Conservation (phyloP, 1,140 invertebrate genomes). For the Leptinotarsa undecemlineata region DNA sequence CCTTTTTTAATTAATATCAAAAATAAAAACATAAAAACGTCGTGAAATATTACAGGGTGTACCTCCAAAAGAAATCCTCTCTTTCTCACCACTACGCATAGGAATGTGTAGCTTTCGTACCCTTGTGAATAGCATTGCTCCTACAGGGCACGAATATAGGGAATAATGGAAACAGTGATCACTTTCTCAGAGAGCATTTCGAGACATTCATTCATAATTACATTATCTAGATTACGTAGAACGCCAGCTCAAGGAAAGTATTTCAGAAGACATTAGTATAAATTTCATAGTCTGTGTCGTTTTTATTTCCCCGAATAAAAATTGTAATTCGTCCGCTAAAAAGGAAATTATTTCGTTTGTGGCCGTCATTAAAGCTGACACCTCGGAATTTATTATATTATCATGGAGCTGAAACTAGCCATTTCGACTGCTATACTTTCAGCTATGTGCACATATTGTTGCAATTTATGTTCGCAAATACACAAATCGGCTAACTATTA, state of each 20-base stretch:
- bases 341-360: constrained; percentile 1
- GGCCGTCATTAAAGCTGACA: constrained; percentile 2
- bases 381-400: neutral
- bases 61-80: no score
- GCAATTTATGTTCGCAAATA: constrained; percentile 3
- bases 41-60: no score
- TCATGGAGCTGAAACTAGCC: neutral
- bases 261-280: neutral
- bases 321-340: neutral
- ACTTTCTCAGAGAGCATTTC: no score
- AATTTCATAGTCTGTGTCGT: neutral
- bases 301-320: neutral
- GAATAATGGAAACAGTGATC: no score
- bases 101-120: no score
- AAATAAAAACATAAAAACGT: no score
- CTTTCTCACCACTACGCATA: no score
- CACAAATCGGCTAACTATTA: constrained; percentile 2
- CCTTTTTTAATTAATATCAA: no score
- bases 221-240: neutral
- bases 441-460: neutral
- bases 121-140: no score
- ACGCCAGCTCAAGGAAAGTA: constrained; percentile 1
- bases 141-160: no score
- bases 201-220: neutral
- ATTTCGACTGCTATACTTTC: constrained; percentile 3